Conservation (phyloP, 1,140 invertebrate genomes). For the Coptotermes formosanus region DNA sequence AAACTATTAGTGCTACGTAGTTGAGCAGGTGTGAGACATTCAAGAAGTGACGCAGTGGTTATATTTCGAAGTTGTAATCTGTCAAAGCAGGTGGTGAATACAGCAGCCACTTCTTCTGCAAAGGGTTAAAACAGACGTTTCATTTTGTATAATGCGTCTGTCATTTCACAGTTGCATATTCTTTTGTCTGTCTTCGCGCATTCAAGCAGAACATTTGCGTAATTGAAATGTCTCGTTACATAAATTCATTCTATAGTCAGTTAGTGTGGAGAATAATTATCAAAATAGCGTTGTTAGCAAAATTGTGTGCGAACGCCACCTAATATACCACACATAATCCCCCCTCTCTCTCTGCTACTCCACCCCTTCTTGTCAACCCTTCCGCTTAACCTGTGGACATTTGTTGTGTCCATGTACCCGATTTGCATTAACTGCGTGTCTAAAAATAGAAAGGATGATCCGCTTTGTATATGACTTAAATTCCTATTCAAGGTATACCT, state of each 20-base stretch:
- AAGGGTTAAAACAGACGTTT: no score
- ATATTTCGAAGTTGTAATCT: no score
- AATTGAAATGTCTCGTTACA: not conserved
- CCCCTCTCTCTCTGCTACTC: not conserved
- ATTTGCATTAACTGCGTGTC: not conserved
- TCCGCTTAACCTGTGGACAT: not conserved
- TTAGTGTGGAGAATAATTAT: constrained; percentile 1
- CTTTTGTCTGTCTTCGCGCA: not conserved
- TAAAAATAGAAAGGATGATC: not conserved
- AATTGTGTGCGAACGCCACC: not conserved
- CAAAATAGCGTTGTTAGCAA: not conserved
- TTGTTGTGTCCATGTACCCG: not conserved
- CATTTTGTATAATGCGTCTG: no score
- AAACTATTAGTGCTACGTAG: no score
- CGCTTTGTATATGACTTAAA: no score
- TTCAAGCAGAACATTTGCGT: not conserved
- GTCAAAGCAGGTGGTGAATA: no score
- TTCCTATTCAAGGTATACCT: no score
- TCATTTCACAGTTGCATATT: not conserved
- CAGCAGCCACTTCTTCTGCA: no score
- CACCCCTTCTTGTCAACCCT: not conserved
- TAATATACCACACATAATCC: not conserved
- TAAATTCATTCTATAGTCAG: not conserved
- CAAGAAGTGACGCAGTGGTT: no score
- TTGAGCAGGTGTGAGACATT: no score